A percentile compares a stretch with the other conserved stretches of the same genome.
Conservation (phyloP, 2,888 invertebrate species). For the Hoplodrina blanda region DNA sequence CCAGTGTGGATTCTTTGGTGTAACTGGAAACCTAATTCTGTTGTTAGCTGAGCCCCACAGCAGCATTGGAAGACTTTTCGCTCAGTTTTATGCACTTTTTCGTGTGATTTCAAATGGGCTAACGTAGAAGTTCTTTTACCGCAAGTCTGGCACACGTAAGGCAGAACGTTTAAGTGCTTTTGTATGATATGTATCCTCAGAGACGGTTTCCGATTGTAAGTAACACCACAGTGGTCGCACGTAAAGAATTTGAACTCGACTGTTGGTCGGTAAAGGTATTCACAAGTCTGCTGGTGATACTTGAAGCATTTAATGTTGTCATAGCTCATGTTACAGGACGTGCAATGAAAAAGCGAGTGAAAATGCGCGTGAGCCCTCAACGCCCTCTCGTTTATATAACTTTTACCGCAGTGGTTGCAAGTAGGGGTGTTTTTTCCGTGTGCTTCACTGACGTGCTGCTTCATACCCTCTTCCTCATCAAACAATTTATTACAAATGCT, state of each 20-base stretch:
- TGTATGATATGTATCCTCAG: slow-evolving; percentile 81
- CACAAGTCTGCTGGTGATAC: slow-evolving; percentile 76
- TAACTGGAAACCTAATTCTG: slow-evolving; percentile 77
- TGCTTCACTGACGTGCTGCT: slow-evolving; percentile 63
- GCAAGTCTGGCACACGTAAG: slow-evolving; percentile 79
- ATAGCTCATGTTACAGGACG: slow-evolving; percentile 74
- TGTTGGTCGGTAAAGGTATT: slow-evolving; percentile 15
- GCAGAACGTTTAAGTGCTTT: slow-evolving; percentile 81
- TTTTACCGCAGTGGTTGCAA: slow-evolving; percentile 76
- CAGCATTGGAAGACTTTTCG: slow-evolving; percentile 75
- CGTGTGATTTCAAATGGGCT: slow-evolving; percentile 79
- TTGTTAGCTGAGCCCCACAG: slow-evolving; percentile 80
- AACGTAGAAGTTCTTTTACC: slow-evolving; percentile 82
- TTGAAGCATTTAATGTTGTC: slow-evolving; percentile 80
- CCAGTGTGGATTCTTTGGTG: slow-evolving; percentile 83
- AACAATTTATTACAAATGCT: slow-evolving; percentile 74
- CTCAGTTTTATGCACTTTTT: slow-evolving; percentile 72
- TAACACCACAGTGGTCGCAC: slow-evolving; percentile 80
- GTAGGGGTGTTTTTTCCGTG: slow-evolving; percentile 66
- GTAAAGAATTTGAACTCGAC: slow-evolving; percentile 63
- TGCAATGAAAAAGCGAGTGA: slow-evolving; percentile 79
- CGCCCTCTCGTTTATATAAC: slow-evolving; percentile 75
- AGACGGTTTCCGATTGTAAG: slow-evolving; percentile 81
- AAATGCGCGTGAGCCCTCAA: slow-evolving; percentile 77
- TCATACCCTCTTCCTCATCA: slow-evolving; percentile 52